Evolutionary conservation across 2,797 vertebrate genomes (phyloP), one percentile per base, ranked within the genome.

Genomic region (Chelidonichthys spinosus): DNA sequence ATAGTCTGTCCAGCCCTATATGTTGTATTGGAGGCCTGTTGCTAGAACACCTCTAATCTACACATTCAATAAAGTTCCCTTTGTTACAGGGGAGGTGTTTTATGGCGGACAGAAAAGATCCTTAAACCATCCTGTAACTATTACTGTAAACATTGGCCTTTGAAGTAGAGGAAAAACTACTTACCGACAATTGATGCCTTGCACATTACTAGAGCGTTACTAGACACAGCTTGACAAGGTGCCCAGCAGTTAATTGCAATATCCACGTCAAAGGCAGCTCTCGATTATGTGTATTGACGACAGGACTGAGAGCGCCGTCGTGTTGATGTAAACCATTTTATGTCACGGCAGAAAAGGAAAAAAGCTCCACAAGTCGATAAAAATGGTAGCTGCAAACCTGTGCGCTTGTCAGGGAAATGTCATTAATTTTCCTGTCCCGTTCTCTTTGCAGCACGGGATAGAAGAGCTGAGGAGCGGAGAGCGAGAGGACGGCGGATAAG

Each of bases 341-440:
- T 86, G 67, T 87, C 76, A 63, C 69, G 68, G 71, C 82, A 86
- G 82, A 87, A 87, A 89, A 87, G 75, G 25, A 25, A 25, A 25
- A 25, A 25, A 59, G 73, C 82, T 87, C 78, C 53, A 50, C 59
- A 40, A 90, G 89, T 92, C 90, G 77, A 93, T 92, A 92, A 92
- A 94, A 88, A 89, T 76, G 60, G 42, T 67, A 83, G 62, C 37
- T 13, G 6, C 67, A 82, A 86, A 91, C 83, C 25, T 73, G 73
- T 89, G 72, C 39, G 81, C 81, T 25, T 91, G 83, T 89, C 74
- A 36, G 56, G 56, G 65, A 84, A 83, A 78, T 74, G 64, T 87
- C 90, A 92, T 92, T 93, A 80, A 94, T 92, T 91, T 85, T 86
- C 79, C 78, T 91, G 68, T 94, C 74, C 63, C 88, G 47, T 88